Evolutionary conservation across 2,797 vertebrate species (phyloP), one percentile per base, ranked within the genome.

Genomic region (Ambastaia sidthimunki): DNA sequence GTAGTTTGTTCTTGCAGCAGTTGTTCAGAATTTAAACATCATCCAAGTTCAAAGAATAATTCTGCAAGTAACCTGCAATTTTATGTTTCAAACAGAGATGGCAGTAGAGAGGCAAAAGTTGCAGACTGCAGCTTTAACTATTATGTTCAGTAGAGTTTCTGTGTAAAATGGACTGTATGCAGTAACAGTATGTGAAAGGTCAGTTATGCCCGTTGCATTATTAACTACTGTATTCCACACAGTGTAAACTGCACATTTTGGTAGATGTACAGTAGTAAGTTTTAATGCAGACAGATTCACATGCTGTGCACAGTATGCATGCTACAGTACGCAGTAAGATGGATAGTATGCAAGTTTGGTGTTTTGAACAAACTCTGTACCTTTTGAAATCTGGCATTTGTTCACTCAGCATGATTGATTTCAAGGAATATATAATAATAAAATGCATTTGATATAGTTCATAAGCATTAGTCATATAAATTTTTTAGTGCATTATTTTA

Each of bases 311-410:
- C 25, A 16, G 59, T 62, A 60, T 23, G 21, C 19, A 23, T 57
- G 55, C 55, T 50, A 18, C 48, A 16, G 48, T 18, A 50, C 21
- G 54, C 13, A 60, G 23, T 6, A 25, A 15, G 4, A 60, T 15
- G 4, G 13, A 60, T 15, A 4, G 4, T 5, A 59, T 13, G 57
- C 11, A 25, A 59, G 12, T 59, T 1, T 59, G 10, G 1, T 25
- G 19, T 57, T 57, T 57, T 23, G 1, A 59, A 10, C 41, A 10
- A 10, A 44, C 41, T 10, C 10, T 37, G 34, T 37, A 37, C 34
- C 7, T 37, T 37, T 37, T 37, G 34, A 62, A 57, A 50, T 50
- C 10, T 48, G 60, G n/a, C 23, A 69, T 68, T 77, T 76, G 31
- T 55, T 41, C 50, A 44, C 48, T 67, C 21, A 25, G 54, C 16